Evolutionary conservation across 2,888 invertebrate species (phyloP).

Genomic region (Tubulanus polymorphus): DNA sequence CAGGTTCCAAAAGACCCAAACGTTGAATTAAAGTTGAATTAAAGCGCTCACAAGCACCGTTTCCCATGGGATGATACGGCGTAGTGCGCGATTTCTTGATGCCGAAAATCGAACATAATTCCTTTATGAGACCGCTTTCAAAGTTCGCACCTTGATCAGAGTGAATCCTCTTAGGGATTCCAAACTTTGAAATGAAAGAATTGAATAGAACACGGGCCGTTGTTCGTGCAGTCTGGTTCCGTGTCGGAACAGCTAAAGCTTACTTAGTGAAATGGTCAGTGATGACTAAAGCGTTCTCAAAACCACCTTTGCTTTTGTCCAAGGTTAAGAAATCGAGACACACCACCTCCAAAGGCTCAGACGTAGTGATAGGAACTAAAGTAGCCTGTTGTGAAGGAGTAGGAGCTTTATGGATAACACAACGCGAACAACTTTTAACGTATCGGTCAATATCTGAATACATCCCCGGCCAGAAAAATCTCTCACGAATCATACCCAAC

Average conservation of each 20-base stretch:
- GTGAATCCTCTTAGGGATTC: slow-evolving; percentile 19
- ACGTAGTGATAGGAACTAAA: no score
- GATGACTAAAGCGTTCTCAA: slow-evolving; percentile 22
- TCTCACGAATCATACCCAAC: slow-evolving; percentile 11
- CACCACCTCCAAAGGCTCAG: no score
- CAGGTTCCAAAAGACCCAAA: slow-evolving; percentile 15
- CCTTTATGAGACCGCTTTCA: slow-evolving; percentile 20
- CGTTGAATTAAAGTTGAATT: slow-evolving; percentile 20
- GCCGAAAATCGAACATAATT: slow-evolving; percentile 15
- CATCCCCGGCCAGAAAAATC: slow-evolving; percentile 24
- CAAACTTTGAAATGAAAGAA: slow-evolving; percentile 19
- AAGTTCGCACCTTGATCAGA: slow-evolving; percentile 24
- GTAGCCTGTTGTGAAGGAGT: no score
- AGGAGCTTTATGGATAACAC: no score
- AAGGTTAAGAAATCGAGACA: no score
- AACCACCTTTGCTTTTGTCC: slow-evolving; percentile 20
- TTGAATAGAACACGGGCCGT: slow-evolving; percentile 21
- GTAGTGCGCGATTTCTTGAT: slow-evolving; percentile 17
- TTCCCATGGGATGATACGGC: slow-evolving; percentile 22
- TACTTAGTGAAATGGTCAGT: slow-evolving; percentile 21
- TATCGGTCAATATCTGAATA: slow-evolving; percentile 11
- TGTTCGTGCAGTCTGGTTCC: slow-evolving; percentile 15
- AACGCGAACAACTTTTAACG: no score
- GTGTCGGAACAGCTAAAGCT: slow-evolving; percentile 20
- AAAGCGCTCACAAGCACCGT: slow-evolving; percentile 19